These are phyloP conservation scores for Eulacestoma nigropectus DNA, from an alignment of 2,113 vertebrate species.

Conservation along the genomic window DNA sequence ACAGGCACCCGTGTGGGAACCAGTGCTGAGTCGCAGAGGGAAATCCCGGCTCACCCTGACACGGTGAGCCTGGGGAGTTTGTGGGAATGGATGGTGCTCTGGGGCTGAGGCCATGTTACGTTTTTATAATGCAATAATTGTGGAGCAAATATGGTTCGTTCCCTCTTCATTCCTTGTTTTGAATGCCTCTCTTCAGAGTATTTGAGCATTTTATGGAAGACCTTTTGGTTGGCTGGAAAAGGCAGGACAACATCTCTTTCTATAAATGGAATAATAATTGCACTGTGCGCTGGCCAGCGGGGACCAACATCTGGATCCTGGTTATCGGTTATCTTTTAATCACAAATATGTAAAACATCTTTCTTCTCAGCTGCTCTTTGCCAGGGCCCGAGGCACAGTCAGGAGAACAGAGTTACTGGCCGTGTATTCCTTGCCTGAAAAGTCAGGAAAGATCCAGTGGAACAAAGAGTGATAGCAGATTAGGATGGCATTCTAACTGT, in stretches of 20 bases:
- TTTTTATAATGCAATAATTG: slow-evolving; percentile 30
- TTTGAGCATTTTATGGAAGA: slow-evolving; percentile 9
- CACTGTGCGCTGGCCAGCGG: neutral
- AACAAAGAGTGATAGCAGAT: neutral
- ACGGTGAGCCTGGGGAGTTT: neutral
- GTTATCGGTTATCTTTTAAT: slow-evolving; percentile 38
- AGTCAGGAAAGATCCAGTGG: neutral
- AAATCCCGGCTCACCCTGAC: neutral
- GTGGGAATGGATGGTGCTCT: neutral
- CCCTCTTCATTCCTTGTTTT: slow-evolving; percentile 20
- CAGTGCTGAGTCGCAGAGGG: rapidly evolving
- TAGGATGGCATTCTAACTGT: neutral
- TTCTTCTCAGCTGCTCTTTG: slow-evolving; percentile 11
- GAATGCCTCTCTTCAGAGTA: slow-evolving; percentile 41
- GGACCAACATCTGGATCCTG: slow-evolving; percentile 41
- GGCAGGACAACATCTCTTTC: slow-evolving; percentile 10
- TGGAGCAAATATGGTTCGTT: neutral
- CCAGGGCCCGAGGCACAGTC: neutral
- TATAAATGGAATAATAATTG: slow-evolving; percentile 55
- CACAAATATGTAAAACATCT: neutral
- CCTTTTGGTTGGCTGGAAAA: slow-evolving; percentile 6
- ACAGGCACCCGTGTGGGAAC: neutral
- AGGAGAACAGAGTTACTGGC: neutral
- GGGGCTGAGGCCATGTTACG: neutral
- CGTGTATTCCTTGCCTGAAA: neutral